Evolutionary conservation across 2,113 vertebrate species (phyloP).

Genomic region (Micromys minutus): DNA sequence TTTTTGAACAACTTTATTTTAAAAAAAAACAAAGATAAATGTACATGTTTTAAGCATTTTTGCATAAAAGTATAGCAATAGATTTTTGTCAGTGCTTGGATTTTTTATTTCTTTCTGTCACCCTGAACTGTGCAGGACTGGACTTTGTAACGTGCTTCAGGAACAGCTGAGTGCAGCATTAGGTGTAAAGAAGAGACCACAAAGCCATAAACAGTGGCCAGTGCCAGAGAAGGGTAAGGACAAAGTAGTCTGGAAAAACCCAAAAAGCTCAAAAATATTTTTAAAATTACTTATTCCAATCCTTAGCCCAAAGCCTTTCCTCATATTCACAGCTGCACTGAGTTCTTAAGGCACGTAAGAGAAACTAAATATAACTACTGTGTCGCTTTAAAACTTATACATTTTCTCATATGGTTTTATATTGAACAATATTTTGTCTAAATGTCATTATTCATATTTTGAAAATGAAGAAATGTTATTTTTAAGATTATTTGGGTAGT

Average conservation of each 20-base stretch:
- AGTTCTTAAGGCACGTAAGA: neutral
- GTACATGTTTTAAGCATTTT: too few species aligned
- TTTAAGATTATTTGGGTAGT: neutral
- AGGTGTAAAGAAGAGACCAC: neutral
- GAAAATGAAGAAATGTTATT: neutral
- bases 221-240: neutral
- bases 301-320: neutral
- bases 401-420: neutral
- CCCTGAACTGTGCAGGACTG: neutral
- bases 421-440: neutral
- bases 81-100: too few species aligned
- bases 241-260: neutral
- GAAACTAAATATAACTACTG: neutral
- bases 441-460: neutral
- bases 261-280: neutral
- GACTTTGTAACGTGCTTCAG: neutral
- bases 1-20: too few species aligned
- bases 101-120: neutral
- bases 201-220: neutral
- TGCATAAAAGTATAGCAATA: too few species aligned
- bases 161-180: neutral
- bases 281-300: neutral
- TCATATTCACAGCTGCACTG: neutral
- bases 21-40: too few species aligned
- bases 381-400: neutral